Evolutionary conservation across 2,888 invertebrate species (phyloP).

Genomic region (Caenorhabditis auriculariae): DNA sequence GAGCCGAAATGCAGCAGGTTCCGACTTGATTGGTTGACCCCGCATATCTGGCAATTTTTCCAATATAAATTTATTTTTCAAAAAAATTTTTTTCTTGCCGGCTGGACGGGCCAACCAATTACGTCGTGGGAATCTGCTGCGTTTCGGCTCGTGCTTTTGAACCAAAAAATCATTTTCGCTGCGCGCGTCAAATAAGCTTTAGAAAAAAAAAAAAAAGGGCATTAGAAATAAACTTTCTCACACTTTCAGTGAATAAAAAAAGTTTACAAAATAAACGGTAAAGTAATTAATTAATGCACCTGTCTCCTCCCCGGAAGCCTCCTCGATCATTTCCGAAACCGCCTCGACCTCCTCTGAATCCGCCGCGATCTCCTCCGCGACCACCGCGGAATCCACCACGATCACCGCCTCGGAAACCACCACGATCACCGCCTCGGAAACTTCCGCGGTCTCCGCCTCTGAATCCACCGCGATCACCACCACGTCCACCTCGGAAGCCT

Average conservation of each 20-base stretch:
- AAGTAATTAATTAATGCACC: constrained; percentile 37
- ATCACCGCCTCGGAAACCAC: constrained; percentile 36
- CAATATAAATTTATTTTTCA: too few species aligned
- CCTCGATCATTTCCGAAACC: constrained; percentile 46
- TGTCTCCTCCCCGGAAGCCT: constrained; percentile 23
- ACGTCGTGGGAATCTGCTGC: too few species aligned
- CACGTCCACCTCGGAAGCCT: constrained; percentile 22
- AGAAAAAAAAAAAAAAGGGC: too few species aligned
- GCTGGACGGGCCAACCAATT: too few species aligned
- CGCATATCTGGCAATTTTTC: too few species aligned
- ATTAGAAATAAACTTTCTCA: neutral
- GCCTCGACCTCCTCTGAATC: constrained; percentile 60
- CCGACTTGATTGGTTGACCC: too few species aligned
- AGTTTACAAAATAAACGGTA: constrained; percentile 39
- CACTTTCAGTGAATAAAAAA: neutral
- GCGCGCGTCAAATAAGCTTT: too few species aligned
- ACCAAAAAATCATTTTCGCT: too few species aligned
- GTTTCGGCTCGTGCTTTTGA: too few species aligned
- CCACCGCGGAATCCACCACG: constrained; percentile 41
- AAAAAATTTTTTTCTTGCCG: too few species aligned
- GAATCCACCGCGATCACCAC: constrained; percentile 12
- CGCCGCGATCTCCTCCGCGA: constrained; percentile 36
- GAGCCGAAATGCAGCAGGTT: too few species aligned
- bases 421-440: constrained; percentile 24
- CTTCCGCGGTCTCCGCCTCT: constrained; percentile 25